phyloP scores from a whole-genome alignment of 2,113 vertebrate genomes.

The Numida meleagris region DNA sequence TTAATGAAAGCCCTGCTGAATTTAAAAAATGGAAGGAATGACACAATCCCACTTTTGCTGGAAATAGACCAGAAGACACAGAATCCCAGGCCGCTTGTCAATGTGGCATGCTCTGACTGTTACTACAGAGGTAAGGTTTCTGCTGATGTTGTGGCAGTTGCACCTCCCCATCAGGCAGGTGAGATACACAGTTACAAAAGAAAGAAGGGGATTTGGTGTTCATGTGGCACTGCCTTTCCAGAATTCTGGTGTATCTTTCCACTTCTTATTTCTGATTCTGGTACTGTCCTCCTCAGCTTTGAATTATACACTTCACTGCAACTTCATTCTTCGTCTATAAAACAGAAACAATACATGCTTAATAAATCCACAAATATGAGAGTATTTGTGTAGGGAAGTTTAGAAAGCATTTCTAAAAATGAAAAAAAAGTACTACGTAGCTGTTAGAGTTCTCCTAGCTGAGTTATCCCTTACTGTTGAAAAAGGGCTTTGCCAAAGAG shows the following conservation, averaged over 20 bases:
- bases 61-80: slow-evolving; percentile 82
- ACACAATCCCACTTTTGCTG: slow-evolving; percentile 83
- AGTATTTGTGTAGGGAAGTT: not conserved
- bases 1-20: slow-evolving; percentile 94
- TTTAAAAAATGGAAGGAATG: slow-evolving; percentile 82
- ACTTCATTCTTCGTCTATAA: not conserved
- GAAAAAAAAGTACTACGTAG: not conserved
- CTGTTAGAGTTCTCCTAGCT: not conserved
- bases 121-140: slow-evolving; percentile 84
- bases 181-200: not conserved
- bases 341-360: not conserved
- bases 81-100: slow-evolving; percentile 84
- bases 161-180: not conserved
- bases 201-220: not conserved
- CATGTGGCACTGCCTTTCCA: not conserved
- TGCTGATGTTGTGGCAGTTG: not conserved
- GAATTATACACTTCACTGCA: not conserved
- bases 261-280: not conserved
- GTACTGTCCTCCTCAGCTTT: not conserved
- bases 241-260: not conserved
- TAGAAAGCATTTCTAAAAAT: not conserved
- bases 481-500: not conserved
- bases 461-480: not conserved
- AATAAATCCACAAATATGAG: not conserved
- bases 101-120: slow-evolving; percentile 80